Evolutionary conservation across 2,888 invertebrate genomes (phyloP).

Genomic region (Leucophora obtusa): DNA sequence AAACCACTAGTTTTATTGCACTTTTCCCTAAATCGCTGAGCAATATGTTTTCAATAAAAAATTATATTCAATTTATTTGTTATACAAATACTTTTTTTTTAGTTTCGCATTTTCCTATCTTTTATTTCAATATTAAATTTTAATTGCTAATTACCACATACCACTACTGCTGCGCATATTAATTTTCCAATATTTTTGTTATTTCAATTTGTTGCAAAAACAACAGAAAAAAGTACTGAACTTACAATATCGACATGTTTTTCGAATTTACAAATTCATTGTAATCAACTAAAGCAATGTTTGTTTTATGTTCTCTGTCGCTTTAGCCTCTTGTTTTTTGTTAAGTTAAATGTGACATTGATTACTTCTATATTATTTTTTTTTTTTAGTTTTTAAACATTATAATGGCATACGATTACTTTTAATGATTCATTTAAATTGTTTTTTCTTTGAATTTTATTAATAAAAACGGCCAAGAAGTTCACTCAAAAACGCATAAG

Average conservation of each 20-base stretch:
- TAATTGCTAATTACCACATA: slow-evolving; percentile 2
- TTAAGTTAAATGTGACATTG: neutral
- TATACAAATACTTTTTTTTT: no score
- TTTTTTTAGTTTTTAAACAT: neutral
- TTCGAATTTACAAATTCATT: neutral
- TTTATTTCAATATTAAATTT: neutral
- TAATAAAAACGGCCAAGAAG: neutral
- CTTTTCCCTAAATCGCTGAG: no score
- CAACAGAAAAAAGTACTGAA: neutral
- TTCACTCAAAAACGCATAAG: neutral
- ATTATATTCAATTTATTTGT: no score
- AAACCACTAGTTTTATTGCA: no score
- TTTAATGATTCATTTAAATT: slow-evolving; percentile 25
- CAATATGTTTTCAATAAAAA: no score
- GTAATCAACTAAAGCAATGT: neutral
- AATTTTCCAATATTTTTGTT: neutral
- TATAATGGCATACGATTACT: slow-evolving; percentile 15
- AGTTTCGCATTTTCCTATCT: neutral
- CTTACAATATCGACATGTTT: slow-evolving; percentile 3
- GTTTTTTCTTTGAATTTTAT: slow-evolving; percentile 1
- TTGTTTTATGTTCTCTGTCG: neutral
- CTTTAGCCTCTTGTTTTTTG: neutral
- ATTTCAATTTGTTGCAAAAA: neutral
- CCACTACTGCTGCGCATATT: neutral
- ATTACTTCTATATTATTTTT: slow-evolving; percentile 1